phyloP scores from a whole-genome alignment of 2,113 vertebrate species.

The Uria aalge region DNA sequence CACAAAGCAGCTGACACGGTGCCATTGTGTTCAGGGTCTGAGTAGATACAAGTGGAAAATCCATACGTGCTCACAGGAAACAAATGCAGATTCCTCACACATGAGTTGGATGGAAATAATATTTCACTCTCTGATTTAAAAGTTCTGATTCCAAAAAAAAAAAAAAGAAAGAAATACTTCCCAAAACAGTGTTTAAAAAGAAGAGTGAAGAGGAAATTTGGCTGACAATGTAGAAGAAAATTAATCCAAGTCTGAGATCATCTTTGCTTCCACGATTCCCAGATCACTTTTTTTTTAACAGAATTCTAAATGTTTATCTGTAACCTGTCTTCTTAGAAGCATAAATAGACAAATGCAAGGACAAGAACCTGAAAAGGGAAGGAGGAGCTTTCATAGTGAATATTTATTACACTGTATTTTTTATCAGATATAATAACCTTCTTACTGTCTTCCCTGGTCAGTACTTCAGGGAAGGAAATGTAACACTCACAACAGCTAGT shows the following conservation, averaged over 20 bases:
- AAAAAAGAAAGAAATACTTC: background rate
- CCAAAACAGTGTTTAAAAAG: background rate
- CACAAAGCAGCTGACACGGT: slow-evolving; percentile 32
- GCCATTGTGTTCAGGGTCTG: slow-evolving; percentile 48
- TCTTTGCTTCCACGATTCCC: background rate
- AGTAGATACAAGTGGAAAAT: slow-evolving; percentile 67
- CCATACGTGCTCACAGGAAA: slow-evolving; percentile 67
- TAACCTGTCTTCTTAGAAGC: background rate
- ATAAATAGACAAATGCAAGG: background rate
- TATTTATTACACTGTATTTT: background rate
- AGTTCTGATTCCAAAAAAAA: background rate
- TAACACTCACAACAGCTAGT: background rate
- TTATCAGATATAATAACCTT: background rate
- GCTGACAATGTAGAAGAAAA: background rate
- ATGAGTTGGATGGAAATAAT: slow-evolving; percentile 63
- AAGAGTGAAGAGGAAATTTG: background rate
- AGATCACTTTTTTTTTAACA: background rate
- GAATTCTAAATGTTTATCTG: background rate
- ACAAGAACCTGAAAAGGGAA: background rate
- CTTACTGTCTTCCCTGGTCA: background rate
- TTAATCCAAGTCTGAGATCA: background rate
- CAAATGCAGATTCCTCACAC: slow-evolving; percentile 66
- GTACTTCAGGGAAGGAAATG: background rate
- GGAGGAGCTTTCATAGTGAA: background rate
- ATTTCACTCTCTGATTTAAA: slow-evolving; percentile 31